Evolutionary conservation across 2,888 invertebrate genomes (phyloP).

Genomic region (Osmoderma eremita): DNA sequence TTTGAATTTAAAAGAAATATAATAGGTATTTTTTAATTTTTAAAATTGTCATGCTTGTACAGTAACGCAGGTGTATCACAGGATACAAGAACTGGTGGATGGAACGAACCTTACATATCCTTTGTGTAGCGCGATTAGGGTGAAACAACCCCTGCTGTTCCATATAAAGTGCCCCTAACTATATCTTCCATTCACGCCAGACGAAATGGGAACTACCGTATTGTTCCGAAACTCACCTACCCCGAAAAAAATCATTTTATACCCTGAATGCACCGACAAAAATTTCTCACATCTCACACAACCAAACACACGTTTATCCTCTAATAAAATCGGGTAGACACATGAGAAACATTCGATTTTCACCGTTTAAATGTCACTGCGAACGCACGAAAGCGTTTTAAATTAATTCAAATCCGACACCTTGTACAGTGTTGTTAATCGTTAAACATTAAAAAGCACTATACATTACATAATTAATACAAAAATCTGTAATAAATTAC

Average conservation of each 20-base stretch:
- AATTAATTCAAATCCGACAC: background rate
- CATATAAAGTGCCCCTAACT: slow-evolving; percentile 2
- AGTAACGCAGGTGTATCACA: no score
- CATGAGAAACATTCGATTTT: background rate
- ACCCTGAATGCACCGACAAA: no score
- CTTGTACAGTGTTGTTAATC: slow-evolving; percentile 20
- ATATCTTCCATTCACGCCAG: slow-evolving; percentile 17
- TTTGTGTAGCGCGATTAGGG: slow-evolving; percentile 43
- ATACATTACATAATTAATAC: slow-evolving; percentile 26
- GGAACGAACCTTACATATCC: slow-evolving; percentile 30
- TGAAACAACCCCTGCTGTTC: slow-evolving; percentile 33
- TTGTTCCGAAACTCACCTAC: no score
- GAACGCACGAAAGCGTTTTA: no score
- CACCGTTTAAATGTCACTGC: background rate
- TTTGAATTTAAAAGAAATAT: no score
- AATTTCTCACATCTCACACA: no score
- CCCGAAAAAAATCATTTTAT: no score
- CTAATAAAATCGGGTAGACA: no score
- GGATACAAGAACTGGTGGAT: no score
- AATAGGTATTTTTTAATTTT: no score
- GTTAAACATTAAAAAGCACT: slow-evolving; percentile 25
- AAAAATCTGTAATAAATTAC: slow-evolving; percentile 38
- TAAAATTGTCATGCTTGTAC: no score
- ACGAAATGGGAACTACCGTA: background rate
- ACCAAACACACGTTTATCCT: no score